Evolutionary conservation across 2,797 vertebrate genomes (phyloP), one percentile per base, ranked within the genome.

Genomic region (Falco novaeseelandiae): DNA sequence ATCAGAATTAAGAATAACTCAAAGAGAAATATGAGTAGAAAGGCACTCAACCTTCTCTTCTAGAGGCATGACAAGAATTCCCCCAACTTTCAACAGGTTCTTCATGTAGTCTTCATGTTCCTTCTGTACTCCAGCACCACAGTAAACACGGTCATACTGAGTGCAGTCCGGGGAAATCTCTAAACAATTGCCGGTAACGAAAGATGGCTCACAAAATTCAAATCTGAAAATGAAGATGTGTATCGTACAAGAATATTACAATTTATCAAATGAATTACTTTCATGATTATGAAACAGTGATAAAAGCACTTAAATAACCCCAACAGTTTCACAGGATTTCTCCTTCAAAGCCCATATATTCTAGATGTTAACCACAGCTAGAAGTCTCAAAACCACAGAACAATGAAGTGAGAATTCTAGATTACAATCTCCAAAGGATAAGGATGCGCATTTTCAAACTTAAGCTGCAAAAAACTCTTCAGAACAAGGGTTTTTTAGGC

Each of bases 31-130:
- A 16, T 0, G 4, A 38, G 20, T 19, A 84, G 44, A 86, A 95
- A 83, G n/a, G 36, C 26, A 73, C 32, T 49, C 83, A 62, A 99
- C 99, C 99, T 99, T 99, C 87, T 99, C 99, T 96, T 99, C 99
- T 25, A 99, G 98, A 8, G 99, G 99, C 98, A 99, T 99, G 93
- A 99, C 99, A 46, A 99, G 99, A 96, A 99, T 98, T 32, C 99
- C 99, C 6, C 99, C 99, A 69, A 99, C 97, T 98, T 99, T 99
- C 70, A 99, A 97, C 83, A 99, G 98, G 96, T 98, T 99, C 98
- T 99, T 99, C 99, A 99, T 99, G 98, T 99, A 99, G 36, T 99
- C 99, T 96, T 99, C 99, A 0, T 99, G 99, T 23, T 99, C 99
- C 70, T 99, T 99, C 98, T 99, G 99, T 38, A 99, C 99, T 2